phyloP scores from a whole-genome alignment of 2,888 invertebrate genomes.

The Mimas tiliae region DNA sequence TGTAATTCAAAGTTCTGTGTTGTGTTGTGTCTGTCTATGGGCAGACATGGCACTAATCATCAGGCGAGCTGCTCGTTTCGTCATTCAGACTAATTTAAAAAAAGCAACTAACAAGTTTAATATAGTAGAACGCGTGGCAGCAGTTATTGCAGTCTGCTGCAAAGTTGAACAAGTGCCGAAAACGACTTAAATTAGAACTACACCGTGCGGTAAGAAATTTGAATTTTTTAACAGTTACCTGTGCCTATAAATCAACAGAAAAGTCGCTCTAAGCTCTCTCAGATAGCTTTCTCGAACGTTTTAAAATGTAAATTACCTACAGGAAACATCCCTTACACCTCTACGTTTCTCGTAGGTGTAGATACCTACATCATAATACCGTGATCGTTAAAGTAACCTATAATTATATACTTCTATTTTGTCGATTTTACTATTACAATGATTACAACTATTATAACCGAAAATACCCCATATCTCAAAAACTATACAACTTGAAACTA shows the following conservation, averaged over 20 bases:
- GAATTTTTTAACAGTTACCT: constrained; percentile 82
- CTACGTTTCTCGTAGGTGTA: constrained; percentile 24
- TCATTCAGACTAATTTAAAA: constrained; percentile 8
- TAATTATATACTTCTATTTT: not conserved
- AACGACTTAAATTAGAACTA: constrained; percentile 58
- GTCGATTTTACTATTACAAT: no score
- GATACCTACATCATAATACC: not conserved
- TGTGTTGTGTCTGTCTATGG: no score
- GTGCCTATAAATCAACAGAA: constrained; percentile 79
- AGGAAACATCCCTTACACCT: constrained; percentile 24
- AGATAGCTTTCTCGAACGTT: constrained; percentile 73
- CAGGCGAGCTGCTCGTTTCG: no score
- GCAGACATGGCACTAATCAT: no score
- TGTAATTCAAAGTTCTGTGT: no score
- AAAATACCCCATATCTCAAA: no score
- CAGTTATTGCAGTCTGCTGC: constrained; percentile 62
- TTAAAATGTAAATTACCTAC: constrained; percentile 79
- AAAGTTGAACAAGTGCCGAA: constrained; percentile 47
- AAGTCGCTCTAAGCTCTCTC: constrained; percentile 77
- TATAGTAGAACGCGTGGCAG: constrained; percentile 36
- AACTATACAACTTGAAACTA: no score
- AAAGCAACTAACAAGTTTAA: constrained; percentile 22
- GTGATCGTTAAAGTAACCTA: not conserved
- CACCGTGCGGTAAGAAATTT: constrained; percentile 64
- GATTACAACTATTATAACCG: no score